A percentile compares a stretch with the other conserved stretches of the same genome.
phyloP scores from a whole-genome alignment of 2,113 vertebrate genomes.

The Meriones unguiculatus region DNA sequence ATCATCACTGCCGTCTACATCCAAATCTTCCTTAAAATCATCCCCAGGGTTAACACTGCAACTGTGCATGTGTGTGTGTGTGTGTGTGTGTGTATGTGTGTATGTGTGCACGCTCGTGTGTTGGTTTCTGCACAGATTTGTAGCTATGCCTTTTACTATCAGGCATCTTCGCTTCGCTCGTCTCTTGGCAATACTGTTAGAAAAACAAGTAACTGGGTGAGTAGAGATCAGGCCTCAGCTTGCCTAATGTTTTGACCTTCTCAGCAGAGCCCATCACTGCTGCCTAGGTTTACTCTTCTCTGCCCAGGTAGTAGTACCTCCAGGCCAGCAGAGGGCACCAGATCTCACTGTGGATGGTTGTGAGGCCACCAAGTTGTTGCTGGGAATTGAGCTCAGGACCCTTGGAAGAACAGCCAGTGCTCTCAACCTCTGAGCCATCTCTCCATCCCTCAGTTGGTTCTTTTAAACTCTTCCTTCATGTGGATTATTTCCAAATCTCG shows the following conservation, averaged over 20 bases:
- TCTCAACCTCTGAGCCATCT: too few relatives aligned
- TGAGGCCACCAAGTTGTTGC: too few relatives aligned
- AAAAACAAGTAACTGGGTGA: not conserved
- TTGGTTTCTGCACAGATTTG: not conserved
- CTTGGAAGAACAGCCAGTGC: too few relatives aligned
- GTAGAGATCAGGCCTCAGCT: not conserved
- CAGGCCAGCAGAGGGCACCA: too few relatives aligned
- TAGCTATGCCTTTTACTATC: not conserved
- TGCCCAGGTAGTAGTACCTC: not conserved
- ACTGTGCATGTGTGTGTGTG: not conserved
- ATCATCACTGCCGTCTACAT: not conserved
- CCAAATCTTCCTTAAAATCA: not conserved
- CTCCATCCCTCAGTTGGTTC: not conserved
- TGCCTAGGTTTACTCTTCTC: not conserved
- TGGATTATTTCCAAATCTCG: not conserved
- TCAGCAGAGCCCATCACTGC: too few relatives aligned
- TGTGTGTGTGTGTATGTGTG: not conserved
- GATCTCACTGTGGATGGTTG: too few relatives aligned
- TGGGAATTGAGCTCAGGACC: too few relatives aligned
- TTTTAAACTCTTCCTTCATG: not conserved
- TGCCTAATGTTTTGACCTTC: not conserved
- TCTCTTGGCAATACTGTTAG: not conserved
- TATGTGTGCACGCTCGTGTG: rapidly evolving
- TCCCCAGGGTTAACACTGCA: not conserved
- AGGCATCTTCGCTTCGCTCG: not conserved